Percentiles rank a stretch among this genome's conserved stretches.
Evolutionary conservation across 2,888 invertebrate genomes (phyloP).

Genomic region (Campoplex capitator): DNA sequence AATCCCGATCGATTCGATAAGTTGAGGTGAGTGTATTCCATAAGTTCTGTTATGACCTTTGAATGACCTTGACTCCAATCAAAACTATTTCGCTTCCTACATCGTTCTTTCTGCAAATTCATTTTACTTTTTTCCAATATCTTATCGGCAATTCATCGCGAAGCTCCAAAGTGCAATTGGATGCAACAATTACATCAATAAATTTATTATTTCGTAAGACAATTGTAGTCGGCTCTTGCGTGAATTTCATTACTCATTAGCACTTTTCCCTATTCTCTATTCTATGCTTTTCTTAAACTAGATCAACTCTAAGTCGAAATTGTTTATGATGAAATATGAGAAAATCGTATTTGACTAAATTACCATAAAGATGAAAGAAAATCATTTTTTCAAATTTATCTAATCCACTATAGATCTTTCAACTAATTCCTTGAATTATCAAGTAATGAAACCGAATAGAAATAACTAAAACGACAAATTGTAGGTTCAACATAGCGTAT

Average conservation of each 20-base stretch:
- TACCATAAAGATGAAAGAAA: no score
- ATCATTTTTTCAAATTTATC: no score
- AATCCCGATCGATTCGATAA: constrained; percentile 94
- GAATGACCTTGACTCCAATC: constrained; percentile 74
- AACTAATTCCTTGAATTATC: no score
- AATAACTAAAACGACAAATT: background rate
- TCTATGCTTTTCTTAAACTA: background rate
- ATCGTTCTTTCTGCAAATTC: background rate
- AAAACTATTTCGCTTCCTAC: background rate
- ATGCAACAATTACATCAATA: background rate
- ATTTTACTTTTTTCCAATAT: constrained; percentile 4
- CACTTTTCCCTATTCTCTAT: no score
- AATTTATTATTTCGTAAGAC: constrained; percentile 1
- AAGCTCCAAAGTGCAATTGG: background rate
- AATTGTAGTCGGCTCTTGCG: background rate
- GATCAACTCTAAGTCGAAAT: background rate
- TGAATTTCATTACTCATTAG: background rate
- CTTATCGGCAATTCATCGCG: background rate
- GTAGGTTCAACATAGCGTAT: background rate
- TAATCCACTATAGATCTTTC: no score
- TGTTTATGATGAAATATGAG: background rate
- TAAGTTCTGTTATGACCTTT: constrained; percentile 76
- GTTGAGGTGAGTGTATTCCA: constrained; percentile 89
- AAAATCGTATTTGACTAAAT: background rate
- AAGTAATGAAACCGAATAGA: background rate